phyloP scores from a whole-genome alignment of 2,113 vertebrate genomes.

The Myotis davidii region DNA sequence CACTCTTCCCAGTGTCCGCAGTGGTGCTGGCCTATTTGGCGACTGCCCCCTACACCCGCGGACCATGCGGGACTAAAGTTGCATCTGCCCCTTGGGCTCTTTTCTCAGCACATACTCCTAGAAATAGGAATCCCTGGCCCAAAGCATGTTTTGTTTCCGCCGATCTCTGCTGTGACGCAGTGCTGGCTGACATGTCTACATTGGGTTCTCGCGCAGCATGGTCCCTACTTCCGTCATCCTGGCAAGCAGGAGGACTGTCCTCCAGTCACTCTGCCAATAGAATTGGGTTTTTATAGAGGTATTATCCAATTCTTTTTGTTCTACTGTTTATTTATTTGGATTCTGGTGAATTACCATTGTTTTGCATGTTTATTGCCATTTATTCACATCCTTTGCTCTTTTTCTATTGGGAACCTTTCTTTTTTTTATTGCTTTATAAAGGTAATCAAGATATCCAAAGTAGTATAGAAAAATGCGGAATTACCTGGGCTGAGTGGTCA shows the following conservation, averaged over 20 bases:
- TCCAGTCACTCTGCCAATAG: background rate
- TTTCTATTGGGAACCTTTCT: background rate
- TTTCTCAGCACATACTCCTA: background rate
- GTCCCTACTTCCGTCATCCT: too few relatives aligned
- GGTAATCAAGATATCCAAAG: background rate
- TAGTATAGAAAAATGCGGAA: background rate
- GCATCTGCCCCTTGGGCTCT: background rate
- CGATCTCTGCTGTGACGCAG: accelerated
- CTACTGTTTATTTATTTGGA: background rate
- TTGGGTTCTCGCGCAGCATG: accelerated
- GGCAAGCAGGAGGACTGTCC: accelerated
- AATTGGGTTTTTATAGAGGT: background rate
- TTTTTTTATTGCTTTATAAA: background rate
- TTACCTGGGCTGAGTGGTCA: background rate
- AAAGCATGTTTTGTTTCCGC: accelerated
- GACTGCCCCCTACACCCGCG: accelerated
- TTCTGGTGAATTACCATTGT: background rate
- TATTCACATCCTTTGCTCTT: background rate
- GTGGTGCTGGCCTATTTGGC: background rate
- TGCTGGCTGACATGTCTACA: accelerated
- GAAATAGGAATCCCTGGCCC: accelerated
- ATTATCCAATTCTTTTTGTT: accelerated
- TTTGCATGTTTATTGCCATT: background rate
- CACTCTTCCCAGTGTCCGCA: background rate
- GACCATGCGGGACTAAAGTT: background rate